phyloP scores from a whole-genome alignment of 2,113 vertebrate species.

The Stegostoma tigrinum region DNA sequence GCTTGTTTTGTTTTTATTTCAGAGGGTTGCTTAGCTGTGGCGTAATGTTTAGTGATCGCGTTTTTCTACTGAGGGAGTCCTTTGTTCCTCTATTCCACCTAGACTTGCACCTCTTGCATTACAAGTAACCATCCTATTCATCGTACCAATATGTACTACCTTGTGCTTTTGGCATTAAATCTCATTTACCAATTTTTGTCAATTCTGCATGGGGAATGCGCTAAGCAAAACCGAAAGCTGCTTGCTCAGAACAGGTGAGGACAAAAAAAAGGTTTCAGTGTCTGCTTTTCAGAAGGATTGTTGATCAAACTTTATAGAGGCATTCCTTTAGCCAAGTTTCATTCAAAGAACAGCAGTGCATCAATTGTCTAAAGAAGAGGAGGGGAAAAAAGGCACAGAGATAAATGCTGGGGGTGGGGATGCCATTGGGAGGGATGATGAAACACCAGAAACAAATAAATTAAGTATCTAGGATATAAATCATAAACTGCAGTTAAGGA shows the following conservation, averaged over 20 bases:
- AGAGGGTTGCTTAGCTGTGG: no score
- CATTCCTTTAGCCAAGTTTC: no score
- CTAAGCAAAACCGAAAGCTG: not conserved
- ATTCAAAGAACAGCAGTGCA: not conserved
- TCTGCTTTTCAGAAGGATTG: not conserved
- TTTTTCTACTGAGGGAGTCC: not conserved
- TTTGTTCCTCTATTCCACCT: not conserved
- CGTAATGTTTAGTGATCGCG: not conserved
- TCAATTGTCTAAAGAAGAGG: not conserved
- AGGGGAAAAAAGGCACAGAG: not conserved
- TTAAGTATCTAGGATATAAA: not conserved
- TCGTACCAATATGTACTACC: not conserved
- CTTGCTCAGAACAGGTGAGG: not conserved
- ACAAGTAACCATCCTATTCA: not conserved
- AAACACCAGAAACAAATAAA: not conserved
- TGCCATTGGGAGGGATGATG: not conserved
- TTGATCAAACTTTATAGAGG: not conserved
- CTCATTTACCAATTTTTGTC: not conserved
- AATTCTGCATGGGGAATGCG: not conserved
- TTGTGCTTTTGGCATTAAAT: not conserved
- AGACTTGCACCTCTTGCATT: not conserved
- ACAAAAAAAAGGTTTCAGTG: not conserved
- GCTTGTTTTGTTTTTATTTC: not conserved
- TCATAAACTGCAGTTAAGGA: not conserved
- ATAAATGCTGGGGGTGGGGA: not conserved